phyloP scores from a whole-genome alignment of 2,888 invertebrate species.

The Hemicrepidius hirtus region DNA sequence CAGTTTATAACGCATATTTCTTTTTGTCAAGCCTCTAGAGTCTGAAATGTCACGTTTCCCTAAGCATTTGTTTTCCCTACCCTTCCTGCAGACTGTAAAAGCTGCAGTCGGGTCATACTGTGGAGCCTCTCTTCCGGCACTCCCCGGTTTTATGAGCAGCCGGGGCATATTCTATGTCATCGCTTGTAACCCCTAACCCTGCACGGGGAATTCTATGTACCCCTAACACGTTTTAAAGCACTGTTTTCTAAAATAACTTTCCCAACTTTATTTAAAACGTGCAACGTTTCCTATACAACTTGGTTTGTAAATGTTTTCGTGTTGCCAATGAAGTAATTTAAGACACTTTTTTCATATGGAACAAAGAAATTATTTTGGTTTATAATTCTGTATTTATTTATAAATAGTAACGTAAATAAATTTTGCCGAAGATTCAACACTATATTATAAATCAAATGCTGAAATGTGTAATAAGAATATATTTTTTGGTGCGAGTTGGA shows the following conservation, averaged over 20 bases:
- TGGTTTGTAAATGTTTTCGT: not conserved
- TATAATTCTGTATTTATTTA: no score
- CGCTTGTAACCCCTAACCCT: conserved; percentile 42
- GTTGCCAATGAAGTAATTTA: not conserved
- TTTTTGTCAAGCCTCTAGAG: conserved; percentile 39
- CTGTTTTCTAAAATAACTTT: conserved; percentile 35
- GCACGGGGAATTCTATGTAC: conserved; percentile 16
- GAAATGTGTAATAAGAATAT: no score
- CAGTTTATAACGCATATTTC: conserved; percentile 42
- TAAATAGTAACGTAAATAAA: no score
- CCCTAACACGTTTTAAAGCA: conserved; percentile 43
- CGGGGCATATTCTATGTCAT: conserved; percentile 44
- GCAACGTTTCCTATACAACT: conserved; percentile 4
- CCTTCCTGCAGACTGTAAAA: conserved; percentile 48
- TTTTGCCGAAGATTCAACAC: no score
- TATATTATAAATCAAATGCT: no score
- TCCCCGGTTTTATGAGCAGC: conserved; percentile 49
- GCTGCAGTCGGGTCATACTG: conserved; percentile 46
- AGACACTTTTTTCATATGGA: no score
- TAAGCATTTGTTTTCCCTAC: conserved; percentile 43
- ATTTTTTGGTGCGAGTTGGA: no score
- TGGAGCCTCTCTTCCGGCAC: conserved; percentile 46
- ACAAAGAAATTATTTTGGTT: no score
- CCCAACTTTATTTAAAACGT: conserved; percentile 26
- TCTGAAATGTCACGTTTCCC: conserved; percentile 46